phyloP scores from a whole-genome alignment of 2,113 vertebrate species.

The Xyrauchen texanus region DNA sequence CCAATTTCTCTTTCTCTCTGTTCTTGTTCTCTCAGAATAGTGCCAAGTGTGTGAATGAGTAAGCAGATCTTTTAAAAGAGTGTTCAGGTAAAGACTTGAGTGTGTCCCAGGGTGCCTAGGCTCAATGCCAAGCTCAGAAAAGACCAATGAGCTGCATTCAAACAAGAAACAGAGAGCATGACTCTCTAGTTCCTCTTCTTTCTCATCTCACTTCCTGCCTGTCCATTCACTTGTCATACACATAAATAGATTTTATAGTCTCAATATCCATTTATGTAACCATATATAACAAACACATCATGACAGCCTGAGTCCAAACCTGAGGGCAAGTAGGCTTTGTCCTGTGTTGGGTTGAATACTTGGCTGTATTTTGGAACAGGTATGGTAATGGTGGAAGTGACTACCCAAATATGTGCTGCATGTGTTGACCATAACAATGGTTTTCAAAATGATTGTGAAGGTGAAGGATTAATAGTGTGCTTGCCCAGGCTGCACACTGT shows the following conservation, averaged over 20 bases:
- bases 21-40: slow-evolving; percentile 3
- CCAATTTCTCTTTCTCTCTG: neutral
- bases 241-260: neutral
- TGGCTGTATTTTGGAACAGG: neutral
- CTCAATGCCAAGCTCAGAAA: slow-evolving; percentile 20
- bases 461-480: too few species aligned
- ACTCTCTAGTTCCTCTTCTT: neutral
- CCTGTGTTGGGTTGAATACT: neutral
- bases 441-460: too few species aligned
- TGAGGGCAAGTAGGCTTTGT: neutral
- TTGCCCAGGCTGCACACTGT: too few species aligned
- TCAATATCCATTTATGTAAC: neutral
- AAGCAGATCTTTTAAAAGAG: slow-evolving; percentile 42
- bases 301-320: neutral
- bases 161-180: neutral
- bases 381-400: neutral
- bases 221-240: slow-evolving; percentile 22
- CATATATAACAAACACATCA: slow-evolving; percentile 10
- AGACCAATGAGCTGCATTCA: neutral
- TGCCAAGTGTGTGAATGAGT: slow-evolving; percentile 40
- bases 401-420: neutral
- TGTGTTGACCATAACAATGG: neutral
- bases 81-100: slow-evolving; percentile 33
- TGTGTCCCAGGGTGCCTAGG: slow-evolving; percentile 16
- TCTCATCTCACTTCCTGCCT: neutral